Evolutionary conservation across 2,888 invertebrate genomes (phyloP).

Genomic region (Cabera pusaria): DNA sequence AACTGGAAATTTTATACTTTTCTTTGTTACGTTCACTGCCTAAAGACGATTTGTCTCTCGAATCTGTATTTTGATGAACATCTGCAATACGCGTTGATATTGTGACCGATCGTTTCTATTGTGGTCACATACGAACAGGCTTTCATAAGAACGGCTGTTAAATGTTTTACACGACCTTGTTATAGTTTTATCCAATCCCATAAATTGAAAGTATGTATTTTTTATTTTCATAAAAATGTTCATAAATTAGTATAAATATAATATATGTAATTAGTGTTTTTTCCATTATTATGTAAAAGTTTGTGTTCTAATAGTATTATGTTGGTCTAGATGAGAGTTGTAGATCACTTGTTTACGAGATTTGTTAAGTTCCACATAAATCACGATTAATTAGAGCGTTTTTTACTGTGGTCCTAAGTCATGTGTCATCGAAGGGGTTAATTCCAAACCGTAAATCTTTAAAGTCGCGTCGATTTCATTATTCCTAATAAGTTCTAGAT

Average conservation of each 20-base stretch:
- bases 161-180: neutral
- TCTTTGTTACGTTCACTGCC: slow-evolving; percentile 4
- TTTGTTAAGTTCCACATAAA: slow-evolving; percentile 42
- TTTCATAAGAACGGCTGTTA: slow-evolving; percentile 2
- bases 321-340: slow-evolving; percentile 55
- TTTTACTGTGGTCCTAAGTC: slow-evolving; percentile 43
- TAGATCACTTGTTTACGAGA: slow-evolving; percentile 41
- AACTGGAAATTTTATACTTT: slow-evolving; percentile 1
- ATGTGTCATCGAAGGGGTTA: slow-evolving; percentile 35
- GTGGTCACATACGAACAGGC: slow-evolving; percentile 9
- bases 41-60: neutral
- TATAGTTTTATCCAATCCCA: slow-evolving; percentile 11
- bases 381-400: slow-evolving; percentile 38
- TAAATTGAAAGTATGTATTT: slow-evolving; percentile 27
- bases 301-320: slow-evolving; percentile 61
- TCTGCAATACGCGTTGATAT: slow-evolving; percentile 3
- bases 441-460: slow-evolving; percentile 39
- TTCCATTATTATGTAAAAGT: slow-evolving; percentile 65
- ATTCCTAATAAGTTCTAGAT: slow-evolving; percentile 79
- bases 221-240: slow-evolving; percentile 55
- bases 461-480: slow-evolving; percentile 53
- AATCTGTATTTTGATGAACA: slow-evolving; percentile 14
- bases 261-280: slow-evolving; percentile 68
- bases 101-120: slow-evolving; percentile 3
- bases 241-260: slow-evolving; percentile 66